Conservation (phyloP, 2,113 vertebrate species). For the Felis chaus region DNA sequence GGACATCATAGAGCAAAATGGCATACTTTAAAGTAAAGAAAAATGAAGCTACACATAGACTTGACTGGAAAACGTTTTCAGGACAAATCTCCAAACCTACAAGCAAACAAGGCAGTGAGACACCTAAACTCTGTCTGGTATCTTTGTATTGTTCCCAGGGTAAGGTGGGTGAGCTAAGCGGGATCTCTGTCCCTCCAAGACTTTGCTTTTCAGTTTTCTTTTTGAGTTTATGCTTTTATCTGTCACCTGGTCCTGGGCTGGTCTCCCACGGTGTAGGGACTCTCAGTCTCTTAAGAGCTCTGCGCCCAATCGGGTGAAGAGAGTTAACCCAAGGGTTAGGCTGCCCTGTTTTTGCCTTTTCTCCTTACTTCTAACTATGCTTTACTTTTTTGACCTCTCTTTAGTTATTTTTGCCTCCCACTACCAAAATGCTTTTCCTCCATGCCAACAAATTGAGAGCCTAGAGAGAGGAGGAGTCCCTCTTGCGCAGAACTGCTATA, state of each 20-base stretch:
- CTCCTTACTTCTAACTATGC: neutral
- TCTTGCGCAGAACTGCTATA: neutral
- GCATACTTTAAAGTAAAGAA: neutral
- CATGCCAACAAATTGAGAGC: neutral
- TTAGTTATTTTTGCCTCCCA: neutral
- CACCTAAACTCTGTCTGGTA: neutral
- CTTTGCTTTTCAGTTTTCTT: neutral
- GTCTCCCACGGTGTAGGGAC: neutral
- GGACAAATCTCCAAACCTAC: neutral
- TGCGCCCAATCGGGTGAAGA: neutral
- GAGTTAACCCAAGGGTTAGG: neutral
- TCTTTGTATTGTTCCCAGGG: neutral
- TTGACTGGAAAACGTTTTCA: neutral
- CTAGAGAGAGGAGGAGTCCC: neutral
- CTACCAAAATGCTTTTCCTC: neutral
- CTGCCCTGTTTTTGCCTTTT: neutral
- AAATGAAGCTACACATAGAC: neutral
- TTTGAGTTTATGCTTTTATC: neutral
- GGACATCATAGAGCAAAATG: neutral
- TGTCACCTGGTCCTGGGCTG: neutral
- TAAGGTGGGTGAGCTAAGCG: neutral
- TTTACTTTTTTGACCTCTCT: neutral
- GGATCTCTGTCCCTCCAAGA: neutral
- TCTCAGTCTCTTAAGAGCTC: neutral
- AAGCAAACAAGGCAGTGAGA: neutral